These are phyloP conservation scores for Microctonus aethiopoides DNA, from an alignment of 2,888 invertebrate species.

Conservation along the genomic window DNA sequence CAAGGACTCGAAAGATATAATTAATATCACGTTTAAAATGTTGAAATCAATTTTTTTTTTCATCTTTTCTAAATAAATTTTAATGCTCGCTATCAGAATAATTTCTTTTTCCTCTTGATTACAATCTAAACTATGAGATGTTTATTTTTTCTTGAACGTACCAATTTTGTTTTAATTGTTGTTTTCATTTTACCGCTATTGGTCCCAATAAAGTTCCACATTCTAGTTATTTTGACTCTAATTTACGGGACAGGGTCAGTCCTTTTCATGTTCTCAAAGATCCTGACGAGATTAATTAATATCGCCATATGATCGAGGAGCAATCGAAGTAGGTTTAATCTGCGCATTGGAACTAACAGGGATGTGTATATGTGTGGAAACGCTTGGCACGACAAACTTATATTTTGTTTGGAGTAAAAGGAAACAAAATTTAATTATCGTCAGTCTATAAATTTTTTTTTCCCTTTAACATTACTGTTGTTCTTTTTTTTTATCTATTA, in stretches of 20 bases:
- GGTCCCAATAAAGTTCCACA: constrained; percentile 54
- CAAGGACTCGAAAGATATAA: not conserved
- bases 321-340: constrained; percentile 11
- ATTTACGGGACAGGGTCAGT: constrained; percentile 35
- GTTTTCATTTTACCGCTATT: too few species aligned
- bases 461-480: not conserved
- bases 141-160: constrained; percentile 37
- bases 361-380: constrained; percentile 30
- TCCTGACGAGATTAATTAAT: not conserved
- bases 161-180: constrained; percentile 29
- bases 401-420: not conserved
- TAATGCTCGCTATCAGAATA: constrained; percentile 27
- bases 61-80: not conserved
- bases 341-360: constrained; percentile 36
- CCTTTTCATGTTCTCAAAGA: constrained; percentile 31
- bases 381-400: constrained; percentile 39
- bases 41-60: not conserved
- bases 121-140: constrained; percentile 11
- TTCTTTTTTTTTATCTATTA: not conserved
- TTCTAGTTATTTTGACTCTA: constrained; percentile 38
- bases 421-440: constrained; percentile 2
- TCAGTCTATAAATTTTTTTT: not conserved
- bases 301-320: constrained; percentile 35
- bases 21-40: not conserved
- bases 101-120: constrained; percentile 13